Evolutionary conservation across 2,797 vertebrate species (phyloP).

Genomic region (Limosa lapponica): DNA sequence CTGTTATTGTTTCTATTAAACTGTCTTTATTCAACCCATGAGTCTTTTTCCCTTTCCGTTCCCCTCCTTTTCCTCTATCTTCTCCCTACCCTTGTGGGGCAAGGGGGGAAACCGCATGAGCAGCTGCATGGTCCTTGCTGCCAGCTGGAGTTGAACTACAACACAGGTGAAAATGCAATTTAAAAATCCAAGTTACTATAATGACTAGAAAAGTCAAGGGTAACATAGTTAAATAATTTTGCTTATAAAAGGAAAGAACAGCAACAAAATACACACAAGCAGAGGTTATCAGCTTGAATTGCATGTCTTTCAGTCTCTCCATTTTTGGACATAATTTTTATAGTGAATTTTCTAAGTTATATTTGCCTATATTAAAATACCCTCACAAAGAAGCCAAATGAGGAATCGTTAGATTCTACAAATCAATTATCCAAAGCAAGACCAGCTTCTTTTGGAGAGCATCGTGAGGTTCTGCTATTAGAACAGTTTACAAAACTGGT

Average conservation of each 20-base stretch:
- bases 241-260: not conserved
- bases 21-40: not conserved
- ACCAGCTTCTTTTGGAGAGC: not conserved
- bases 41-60: not conserved
- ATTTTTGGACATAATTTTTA: not conserved
- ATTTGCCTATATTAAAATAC: not conserved
- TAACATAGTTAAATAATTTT: not conserved
- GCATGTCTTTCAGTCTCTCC: not conserved
- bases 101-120: not conserved
- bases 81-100: not conserved
- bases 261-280: not conserved
- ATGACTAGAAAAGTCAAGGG: not conserved
- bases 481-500: not conserved
- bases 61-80: not conserved
- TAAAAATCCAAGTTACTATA: not conserved
- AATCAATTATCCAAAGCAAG: not conserved
- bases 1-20: not conserved
- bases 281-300: not conserved
- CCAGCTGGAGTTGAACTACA: not conserved
- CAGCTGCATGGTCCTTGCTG: not conserved
- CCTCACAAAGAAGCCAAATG: not conserved
- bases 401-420: not conserved
- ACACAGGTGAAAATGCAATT: not conserved
- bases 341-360: not conserved
- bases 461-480: not conserved